These are phyloP conservation scores for Halcyon badia DNA, from an alignment of 2,797 vertebrate species.

Conservation along the genomic window DNA sequence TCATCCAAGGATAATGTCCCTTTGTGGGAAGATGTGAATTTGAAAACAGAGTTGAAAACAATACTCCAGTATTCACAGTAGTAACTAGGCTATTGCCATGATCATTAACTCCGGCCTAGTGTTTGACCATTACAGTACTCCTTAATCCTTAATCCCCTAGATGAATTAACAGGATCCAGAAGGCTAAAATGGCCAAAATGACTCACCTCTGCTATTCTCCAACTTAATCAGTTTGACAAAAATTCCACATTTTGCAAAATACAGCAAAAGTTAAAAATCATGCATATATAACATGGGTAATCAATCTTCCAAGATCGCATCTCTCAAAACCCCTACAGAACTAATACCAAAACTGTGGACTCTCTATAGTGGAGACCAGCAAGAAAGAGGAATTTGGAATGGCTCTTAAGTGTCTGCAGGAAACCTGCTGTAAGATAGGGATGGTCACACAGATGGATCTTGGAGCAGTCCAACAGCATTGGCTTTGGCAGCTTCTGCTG, in stretches of 20 bases:
- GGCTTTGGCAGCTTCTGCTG: not conserved
- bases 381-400: not conserved
- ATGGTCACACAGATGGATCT: not conserved
- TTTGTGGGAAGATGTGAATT: not conserved
- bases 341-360: not conserved
- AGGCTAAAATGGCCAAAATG: not conserved
- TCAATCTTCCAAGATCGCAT: not conserved
- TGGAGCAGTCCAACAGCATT: not conserved
- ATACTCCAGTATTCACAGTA: not conserved
- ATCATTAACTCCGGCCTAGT: not conserved
- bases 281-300: not conserved
- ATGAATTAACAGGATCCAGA: not conserved
- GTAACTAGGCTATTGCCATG: not conserved
- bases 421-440: not conserved
- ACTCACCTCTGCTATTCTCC: not conserved
- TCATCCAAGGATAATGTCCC: not conserved
- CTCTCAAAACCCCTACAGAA: not conserved
- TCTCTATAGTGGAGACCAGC: not conserved
- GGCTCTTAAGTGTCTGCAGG: not conserved
- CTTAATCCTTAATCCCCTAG: not conserved
- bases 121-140: not conserved
- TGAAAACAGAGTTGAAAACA: not conserved
- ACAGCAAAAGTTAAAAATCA: not conserved
- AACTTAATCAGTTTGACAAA: not conserved
- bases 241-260: not conserved